These are phyloP conservation scores for Tokudaia muenninki DNA, from an alignment of 2,797 vertebrate genomes.

Conservation along the genomic window DNA sequence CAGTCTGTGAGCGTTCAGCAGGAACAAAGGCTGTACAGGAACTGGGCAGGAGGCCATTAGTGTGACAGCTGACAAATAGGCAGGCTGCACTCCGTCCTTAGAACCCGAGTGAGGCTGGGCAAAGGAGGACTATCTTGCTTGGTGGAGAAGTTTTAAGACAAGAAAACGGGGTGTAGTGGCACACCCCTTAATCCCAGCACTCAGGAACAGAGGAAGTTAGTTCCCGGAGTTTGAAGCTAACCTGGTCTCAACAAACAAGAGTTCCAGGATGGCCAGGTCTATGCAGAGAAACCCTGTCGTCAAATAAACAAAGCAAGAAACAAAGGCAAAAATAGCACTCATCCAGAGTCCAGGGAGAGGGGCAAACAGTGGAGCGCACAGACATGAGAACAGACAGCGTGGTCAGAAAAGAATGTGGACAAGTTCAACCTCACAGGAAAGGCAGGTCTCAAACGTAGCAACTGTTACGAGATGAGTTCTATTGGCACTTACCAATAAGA, in stretches of 20 bases:
- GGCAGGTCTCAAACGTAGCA: not conserved
- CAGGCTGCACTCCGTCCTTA: not conserved
- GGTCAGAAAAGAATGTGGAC: not conserved
- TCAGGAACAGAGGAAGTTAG: not conserved
- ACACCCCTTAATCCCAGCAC: not conserved
- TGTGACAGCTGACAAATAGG: not conserved
- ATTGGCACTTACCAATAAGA: conserved; percentile 91
- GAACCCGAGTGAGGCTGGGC: not conserved
- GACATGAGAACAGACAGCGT: not conserved
- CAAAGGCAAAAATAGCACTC: not conserved
- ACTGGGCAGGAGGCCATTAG: not conserved
- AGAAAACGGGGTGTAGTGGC: not conserved
- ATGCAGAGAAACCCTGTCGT: not conserved
- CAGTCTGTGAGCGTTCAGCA: not conserved
- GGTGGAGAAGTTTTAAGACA: not conserved
- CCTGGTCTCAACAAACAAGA: not conserved
- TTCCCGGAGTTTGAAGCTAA: not conserved
- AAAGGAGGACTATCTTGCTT: not conserved
- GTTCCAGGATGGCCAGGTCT: not conserved
- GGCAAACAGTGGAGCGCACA: not conserved
- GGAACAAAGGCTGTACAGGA: not conserved
- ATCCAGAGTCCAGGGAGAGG: not conserved
- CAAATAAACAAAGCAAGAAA: not conserved
- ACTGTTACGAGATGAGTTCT: not conserved
- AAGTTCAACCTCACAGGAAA: not conserved